Conservation (phyloP, 2,113 vertebrate genomes). For the Silurus asotus region DNA sequence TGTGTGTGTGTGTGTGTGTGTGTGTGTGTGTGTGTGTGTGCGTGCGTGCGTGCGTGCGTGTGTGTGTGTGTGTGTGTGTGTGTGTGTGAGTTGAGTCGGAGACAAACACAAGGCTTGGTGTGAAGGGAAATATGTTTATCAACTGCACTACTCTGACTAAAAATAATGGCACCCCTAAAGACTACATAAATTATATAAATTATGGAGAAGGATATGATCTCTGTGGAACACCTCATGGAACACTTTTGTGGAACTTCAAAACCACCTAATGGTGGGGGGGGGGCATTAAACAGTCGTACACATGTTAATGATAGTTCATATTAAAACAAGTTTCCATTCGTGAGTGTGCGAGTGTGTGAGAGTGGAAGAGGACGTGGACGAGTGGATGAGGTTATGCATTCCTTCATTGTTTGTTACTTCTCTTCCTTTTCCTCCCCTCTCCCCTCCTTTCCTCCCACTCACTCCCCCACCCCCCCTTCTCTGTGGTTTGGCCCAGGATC, state of each 20-base stretch:
- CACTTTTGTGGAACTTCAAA: neutral
- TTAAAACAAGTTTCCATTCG: conserved; percentile 13
- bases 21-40: too few species aligned
- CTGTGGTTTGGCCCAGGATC: conserved; percentile 51
- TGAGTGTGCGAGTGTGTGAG: neutral
- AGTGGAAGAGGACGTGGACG: conserved; percentile 21
- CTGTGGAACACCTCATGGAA: neutral
- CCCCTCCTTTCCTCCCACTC: conserved; percentile 28
- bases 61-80: too few species aligned
- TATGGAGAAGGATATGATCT: neutral
- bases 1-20: neutral
- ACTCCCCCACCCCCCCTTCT: conserved; percentile 37
- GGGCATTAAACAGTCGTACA: conserved; percentile 10
- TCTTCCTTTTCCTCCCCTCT: conserved; percentile 53
- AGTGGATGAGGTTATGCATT: conserved; percentile 46
- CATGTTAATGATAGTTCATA: conserved; percentile 22
- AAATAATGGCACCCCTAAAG: neutral
- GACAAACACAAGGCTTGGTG: neutral
- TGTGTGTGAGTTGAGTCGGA: neutral
- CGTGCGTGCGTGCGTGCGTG: too few species aligned
- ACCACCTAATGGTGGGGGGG: neutral
- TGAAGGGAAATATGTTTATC: neutral
- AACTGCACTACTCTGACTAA: neutral
- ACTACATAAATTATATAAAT: neutral
- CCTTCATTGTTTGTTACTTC: conserved; percentile 52